Evolutionary conservation across 2,888 invertebrate species (phyloP), one percentile per base, ranked within the genome.

Genomic region (Coelinius sp.): DNA sequence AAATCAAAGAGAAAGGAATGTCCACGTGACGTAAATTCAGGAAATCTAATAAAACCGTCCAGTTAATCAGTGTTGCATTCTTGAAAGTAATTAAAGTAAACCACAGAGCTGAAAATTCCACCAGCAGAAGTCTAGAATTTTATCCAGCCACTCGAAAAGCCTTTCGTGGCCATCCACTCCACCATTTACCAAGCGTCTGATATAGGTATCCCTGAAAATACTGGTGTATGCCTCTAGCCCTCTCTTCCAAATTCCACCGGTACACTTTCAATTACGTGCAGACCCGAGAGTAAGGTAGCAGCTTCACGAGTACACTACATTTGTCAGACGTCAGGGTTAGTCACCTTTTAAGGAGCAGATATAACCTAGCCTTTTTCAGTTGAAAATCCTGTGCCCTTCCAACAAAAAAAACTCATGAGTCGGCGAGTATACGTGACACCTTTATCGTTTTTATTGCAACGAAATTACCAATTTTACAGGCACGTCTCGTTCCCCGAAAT

Each of bases 71-170:
- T 59, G 59, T 35, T 59, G 59, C 31, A 59, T 59, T 59, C 59
- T 59, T 59, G 35, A 35, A 59, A 59, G 59, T 59, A 31, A 59
- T 59, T 59, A 59, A 59, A 59, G 59, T 59, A 35, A 59, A 59
- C 59, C 59, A 31, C 59, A 17, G 8, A 31, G 17, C 14, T 31
- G 59, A 66, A 66, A 66, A 66, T 66, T 49, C 66, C 66, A 49
- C 17, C n/a, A 49, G 46, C 20, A 31, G 24, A 14, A 20, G 49
- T 20, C 49, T 66, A 17, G 66, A 66, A 66, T 66, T 66, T 66
- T 66, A 66, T 66, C 66, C 59, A 31, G 66, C 49, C 66, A 66
- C 66, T 66, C 66, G 66, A 66, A 66, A 66, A 49, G 31, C 59
- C 31, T 35, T 27, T 35, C 20, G 59, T 59, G 35, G 20, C 31